phyloP scores from a whole-genome alignment of 2,888 invertebrate species.

The Dynastes maya region DNA sequence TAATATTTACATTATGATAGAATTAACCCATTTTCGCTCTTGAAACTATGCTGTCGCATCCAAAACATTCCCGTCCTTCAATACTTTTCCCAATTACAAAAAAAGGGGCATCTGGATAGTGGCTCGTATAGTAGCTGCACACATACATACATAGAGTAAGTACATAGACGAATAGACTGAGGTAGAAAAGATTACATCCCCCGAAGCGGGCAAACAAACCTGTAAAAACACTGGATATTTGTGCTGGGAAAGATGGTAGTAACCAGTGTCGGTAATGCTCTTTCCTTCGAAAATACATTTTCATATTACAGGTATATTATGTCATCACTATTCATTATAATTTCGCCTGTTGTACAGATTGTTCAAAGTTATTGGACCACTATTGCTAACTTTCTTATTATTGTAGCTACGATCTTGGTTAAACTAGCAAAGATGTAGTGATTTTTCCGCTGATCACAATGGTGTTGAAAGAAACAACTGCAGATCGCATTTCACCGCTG shows the following conservation, averaged over 20 bases:
- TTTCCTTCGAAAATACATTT: conserved; percentile 10
- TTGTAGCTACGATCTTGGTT: no score
- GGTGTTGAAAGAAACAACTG: no score
- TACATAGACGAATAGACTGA: no score
- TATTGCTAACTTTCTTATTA: no score
- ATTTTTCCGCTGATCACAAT: no score
- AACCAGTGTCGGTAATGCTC: background rate
- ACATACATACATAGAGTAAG: no score
- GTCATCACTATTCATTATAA: conserved; percentile 17
- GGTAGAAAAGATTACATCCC: background rate
- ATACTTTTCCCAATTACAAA: background rate
- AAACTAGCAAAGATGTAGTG: no score
- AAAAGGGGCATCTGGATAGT: no score
- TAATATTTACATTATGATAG: background rate
- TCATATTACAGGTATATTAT: conserved; percentile 10
- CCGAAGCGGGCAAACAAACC: background rate
- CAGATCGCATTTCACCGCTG: no score
- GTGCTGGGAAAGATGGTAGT: background rate
- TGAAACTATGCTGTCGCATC: background rate
- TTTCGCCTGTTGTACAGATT: conserved; percentile 15
- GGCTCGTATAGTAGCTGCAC: no score
- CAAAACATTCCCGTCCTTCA: background rate
- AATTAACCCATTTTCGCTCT: background rate
- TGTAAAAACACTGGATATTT: conserved; percentile 12
- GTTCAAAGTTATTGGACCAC: no score